Conservation (phyloP, 2,113 vertebrate genomes). For the Oryzias celebensis region DNA sequence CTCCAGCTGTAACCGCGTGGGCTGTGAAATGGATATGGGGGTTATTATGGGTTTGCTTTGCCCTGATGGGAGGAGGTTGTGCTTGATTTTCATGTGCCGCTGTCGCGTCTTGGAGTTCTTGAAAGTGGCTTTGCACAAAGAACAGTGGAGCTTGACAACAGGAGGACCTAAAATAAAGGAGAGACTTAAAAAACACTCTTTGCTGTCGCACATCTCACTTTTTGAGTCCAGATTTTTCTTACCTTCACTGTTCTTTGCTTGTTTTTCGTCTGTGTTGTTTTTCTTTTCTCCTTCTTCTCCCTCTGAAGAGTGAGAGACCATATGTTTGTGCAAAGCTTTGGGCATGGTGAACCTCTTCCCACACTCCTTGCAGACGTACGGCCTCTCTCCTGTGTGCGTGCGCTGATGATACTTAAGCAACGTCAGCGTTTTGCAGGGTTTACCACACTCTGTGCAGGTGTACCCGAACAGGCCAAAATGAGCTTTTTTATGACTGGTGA, state of each 20-base stretch:
- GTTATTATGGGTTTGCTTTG: conserved; percentile 52
- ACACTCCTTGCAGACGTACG: conserved; percentile 77
- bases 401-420: conserved; percentile 83
- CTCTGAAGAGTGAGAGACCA: conserved; percentile 54
- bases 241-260: conserved; percentile 56
- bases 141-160: conserved; percentile 59
- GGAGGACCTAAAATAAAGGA: conserved; percentile 51
- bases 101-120: conserved; percentile 65
- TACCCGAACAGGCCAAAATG: conserved; percentile 79
- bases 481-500: conserved; percentile 84
- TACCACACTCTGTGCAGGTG: conserved; percentile 85
- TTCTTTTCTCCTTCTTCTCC: conserved; percentile 24
- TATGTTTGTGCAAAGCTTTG: conserved; percentile 72
- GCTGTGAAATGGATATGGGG: conserved; percentile 62
- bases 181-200: background rate
- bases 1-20: conserved; percentile 60
- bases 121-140: conserved; percentile 70
- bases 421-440: conserved; percentile 84
- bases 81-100: conserved; percentile 73
- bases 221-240: conserved; percentile 22
- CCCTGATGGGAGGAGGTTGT: conserved; percentile 41
- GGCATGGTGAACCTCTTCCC: conserved; percentile 73
- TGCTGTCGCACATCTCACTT: too few species aligned
- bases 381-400: conserved; percentile 77
- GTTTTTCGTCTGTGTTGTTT: conserved; percentile 18